phyloP scores from a whole-genome alignment of 2,797 vertebrate genomes.

The Sphaeramia orbicularis region DNA sequence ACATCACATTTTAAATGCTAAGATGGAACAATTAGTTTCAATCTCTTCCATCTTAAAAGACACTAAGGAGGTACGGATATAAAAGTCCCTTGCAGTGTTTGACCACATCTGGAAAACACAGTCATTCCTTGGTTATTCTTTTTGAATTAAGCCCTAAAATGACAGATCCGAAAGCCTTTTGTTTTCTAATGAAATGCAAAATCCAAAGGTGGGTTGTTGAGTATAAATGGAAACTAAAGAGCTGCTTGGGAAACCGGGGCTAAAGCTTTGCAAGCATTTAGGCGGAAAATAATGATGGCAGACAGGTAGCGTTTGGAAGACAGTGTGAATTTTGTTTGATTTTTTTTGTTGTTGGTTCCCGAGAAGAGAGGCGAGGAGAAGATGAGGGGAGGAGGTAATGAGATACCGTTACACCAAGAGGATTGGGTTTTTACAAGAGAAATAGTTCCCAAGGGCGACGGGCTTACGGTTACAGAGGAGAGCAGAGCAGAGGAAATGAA shows the following conservation, averaged over 20 bases:
- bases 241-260: slow-evolving; percentile 15
- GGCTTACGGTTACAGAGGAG: slow-evolving; percentile 7
- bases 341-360: neutral
- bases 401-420: slow-evolving; percentile 28
- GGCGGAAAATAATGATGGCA: slow-evolving; percentile 6
- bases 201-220: slow-evolving; percentile 29
- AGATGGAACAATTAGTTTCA: too few relatives aligned
- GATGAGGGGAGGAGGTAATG: slow-evolving; percentile 7
- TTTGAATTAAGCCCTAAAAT: slow-evolving; percentile 11
- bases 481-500: slow-evolving; percentile 12
- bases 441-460: slow-evolving; percentile 13
- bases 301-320: slow-evolving; percentile 10
- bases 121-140: too few relatives aligned
- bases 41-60: too few relatives aligned
- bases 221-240: slow-evolving; percentile 29
- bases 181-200: slow-evolving; percentile 54
- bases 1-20: too few relatives aligned
- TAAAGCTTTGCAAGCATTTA: slow-evolving; percentile 3
- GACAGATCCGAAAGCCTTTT: slow-evolving; percentile 19
- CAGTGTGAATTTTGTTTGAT: neutral
- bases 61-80: too few relatives aligned
- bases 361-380: neutral
- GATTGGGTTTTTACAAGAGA: slow-evolving; percentile 10
- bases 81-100: neutral
- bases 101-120: slow-evolving; percentile 9